Evolutionary conservation across 2,888 invertebrate genomes (phyloP).

Genomic region (Caenorhabditis sp.): DNA sequence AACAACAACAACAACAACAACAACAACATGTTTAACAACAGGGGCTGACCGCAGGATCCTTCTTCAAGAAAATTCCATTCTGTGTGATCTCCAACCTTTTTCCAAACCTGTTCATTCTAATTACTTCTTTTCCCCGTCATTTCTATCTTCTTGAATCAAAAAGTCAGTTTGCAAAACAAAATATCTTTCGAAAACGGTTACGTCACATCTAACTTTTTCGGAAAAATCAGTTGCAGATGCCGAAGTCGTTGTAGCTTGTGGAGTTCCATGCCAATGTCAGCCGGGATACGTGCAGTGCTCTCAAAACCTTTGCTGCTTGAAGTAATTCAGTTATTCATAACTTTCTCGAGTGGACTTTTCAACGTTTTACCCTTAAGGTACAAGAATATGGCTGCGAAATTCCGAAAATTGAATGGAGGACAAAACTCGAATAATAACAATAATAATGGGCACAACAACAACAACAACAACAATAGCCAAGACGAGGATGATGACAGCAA

Average conservation of each 20-base stretch:
- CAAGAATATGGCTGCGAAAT: slow-evolving; percentile 74
- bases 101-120: background rate
- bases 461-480: slow-evolving; percentile 18
- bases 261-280: slow-evolving; percentile 69
- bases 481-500: slow-evolving; percentile 34
- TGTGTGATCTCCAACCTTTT: too few relatives aligned
- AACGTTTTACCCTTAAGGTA: slow-evolving; percentile 60
- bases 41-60: too few relatives aligned
- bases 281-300: slow-evolving; percentile 74
- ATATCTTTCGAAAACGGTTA: too few relatives aligned
- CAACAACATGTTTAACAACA: background rate
- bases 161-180: background rate
- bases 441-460: slow-evolving; percentile 14
- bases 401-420: slow-evolving; percentile 58
- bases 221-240: slow-evolving; percentile 53
- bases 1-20: slow-evolving; percentile 7
- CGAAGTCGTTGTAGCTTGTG: slow-evolving; percentile 67
- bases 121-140: background rate
- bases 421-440: slow-evolving; percentile 19
- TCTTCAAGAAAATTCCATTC: too few relatives aligned
- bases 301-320: slow-evolving; percentile 69
- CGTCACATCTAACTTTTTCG: too few relatives aligned
- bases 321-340: slow-evolving; percentile 51
- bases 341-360: slow-evolving; percentile 19
- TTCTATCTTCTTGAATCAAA: background rate